These are phyloP conservation scores for Choloepus hoffmanni DNA, from an alignment of 2,113 vertebrate genomes.

Conservation along the genomic window DNA sequence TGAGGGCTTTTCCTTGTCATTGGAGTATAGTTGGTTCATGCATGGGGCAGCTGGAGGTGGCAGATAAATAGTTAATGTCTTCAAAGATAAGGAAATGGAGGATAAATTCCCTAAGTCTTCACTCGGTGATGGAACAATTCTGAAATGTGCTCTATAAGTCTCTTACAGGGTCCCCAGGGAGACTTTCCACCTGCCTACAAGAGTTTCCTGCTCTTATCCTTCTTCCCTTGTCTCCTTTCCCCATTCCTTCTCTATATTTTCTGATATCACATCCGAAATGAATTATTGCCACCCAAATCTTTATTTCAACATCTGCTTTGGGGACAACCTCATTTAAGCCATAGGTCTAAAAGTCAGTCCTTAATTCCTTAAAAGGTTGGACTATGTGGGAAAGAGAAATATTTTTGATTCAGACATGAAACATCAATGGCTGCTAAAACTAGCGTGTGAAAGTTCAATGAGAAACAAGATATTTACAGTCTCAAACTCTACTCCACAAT, in stretches of 20 bases:
- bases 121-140: background rate
- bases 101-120: background rate
- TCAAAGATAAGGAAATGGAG: background rate
- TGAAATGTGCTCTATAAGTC: background rate
- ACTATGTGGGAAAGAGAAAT: background rate
- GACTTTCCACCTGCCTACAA: background rate
- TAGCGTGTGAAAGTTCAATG: background rate
- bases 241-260: background rate
- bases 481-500: background rate
- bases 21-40: background rate
- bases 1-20: background rate
- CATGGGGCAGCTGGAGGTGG: background rate
- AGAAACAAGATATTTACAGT: conserved; percentile 10
- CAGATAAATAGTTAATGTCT: background rate
- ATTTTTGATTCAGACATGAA: conserved; percentile 22
- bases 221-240: background rate
- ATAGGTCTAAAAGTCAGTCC: background rate
- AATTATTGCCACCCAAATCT: background rate
- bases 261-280: background rate
- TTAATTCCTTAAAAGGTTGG: background rate
- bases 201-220: background rate
- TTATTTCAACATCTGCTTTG: background rate
- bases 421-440: background rate
- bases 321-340: background rate
- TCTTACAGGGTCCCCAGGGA: background rate